phyloP scores from a whole-genome alignment of 2,797 vertebrate species.

The Florisuga fusca region DNA sequence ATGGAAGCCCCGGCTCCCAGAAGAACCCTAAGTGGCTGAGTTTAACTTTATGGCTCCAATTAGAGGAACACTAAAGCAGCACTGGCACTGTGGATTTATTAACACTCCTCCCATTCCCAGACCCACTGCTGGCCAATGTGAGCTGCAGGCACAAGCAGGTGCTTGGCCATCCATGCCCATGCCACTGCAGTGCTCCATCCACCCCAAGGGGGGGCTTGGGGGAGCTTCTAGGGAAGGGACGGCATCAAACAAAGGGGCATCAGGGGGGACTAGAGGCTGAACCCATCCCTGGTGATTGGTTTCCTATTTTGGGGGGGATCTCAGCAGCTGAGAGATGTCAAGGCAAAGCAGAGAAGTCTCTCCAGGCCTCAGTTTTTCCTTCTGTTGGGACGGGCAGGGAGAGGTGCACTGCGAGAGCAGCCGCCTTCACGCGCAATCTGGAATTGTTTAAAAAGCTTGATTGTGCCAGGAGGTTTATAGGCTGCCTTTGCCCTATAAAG shows the following conservation, averaged over 20 bases:
- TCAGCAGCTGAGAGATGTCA: background rate
- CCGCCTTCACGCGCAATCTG: background rate
- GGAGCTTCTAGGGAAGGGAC: background rate
- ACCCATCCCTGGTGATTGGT: background rate
- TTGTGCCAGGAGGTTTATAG: constrained; percentile 66
- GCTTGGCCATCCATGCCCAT: background rate
- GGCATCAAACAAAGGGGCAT: background rate
- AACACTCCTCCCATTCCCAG: background rate
- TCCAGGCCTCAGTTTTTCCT: background rate
- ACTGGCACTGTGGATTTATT: background rate
- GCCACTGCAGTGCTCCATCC: rapidly evolving
- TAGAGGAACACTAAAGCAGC: constrained; percentile 58
- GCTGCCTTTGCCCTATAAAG: constrained; percentile 77
- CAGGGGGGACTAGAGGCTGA: background rate
- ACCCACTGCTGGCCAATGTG: background rate
- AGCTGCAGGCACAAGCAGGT: background rate
- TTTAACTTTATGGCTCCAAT: constrained; percentile 77
- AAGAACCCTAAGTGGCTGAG: constrained; percentile 74
- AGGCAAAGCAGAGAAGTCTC: background rate
- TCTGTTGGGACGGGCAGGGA: background rate
- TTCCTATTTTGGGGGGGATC: background rate
- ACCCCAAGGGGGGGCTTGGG: rapidly evolving
- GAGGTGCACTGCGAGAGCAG: background rate
- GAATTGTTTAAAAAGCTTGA: constrained; percentile 32
- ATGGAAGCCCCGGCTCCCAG: constrained; percentile 73